Evolutionary conservation across 2,113 vertebrate genomes (phyloP).

Genomic region (Furnarius figulus): DNA sequence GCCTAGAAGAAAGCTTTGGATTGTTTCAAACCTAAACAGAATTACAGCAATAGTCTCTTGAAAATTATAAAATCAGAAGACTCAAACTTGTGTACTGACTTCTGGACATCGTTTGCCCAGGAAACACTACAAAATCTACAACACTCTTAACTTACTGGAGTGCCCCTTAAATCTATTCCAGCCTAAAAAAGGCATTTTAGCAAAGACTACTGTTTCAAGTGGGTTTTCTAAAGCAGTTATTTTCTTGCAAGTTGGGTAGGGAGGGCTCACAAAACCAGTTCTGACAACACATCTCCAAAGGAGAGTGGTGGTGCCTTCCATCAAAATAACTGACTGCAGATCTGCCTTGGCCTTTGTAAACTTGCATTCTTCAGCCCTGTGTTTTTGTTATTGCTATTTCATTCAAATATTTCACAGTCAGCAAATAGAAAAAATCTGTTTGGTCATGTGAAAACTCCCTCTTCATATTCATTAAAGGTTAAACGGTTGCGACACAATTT

Average conservation of each 20-base stretch:
- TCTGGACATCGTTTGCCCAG: not conserved
- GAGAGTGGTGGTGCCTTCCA: not conserved
- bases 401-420: not conserved
- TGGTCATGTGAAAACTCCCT: not conserved
- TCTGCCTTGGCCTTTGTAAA: not conserved
- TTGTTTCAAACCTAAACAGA: not conserved
- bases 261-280: not conserved
- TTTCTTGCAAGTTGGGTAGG: not conserved
- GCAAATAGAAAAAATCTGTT: not conserved
- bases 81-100: not conserved
- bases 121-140: not conserved
- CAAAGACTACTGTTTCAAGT: not conserved
- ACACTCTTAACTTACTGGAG: not conserved
- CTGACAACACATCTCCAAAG: not conserved
- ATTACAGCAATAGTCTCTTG: not conserved
- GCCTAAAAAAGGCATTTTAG: not conserved
- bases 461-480: not conserved
- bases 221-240: not conserved
- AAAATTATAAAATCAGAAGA: not conserved
- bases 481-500: not conserved
- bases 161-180: not conserved
- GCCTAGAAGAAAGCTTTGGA: not conserved
- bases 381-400: not conserved
- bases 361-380: not conserved
- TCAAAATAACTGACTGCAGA: not conserved